phyloP scores from a whole-genome alignment of 2,797 vertebrate genomes.

The Lagorchestes hirsutus region DNA sequence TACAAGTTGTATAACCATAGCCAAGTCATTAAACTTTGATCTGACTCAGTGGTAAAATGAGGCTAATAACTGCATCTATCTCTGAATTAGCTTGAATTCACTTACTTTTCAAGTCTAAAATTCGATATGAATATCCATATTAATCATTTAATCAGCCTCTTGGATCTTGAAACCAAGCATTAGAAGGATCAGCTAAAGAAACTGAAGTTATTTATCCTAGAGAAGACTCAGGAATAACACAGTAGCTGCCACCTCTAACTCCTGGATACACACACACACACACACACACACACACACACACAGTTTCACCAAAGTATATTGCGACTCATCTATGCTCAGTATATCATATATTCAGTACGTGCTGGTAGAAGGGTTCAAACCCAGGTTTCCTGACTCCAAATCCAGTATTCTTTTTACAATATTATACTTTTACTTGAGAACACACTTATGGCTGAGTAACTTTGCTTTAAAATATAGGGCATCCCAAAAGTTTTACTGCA shows the following conservation, averaged over 20 bases:
- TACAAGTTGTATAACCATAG: background rate
- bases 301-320: background rate
- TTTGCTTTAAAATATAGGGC: slow-evolving; percentile 38
- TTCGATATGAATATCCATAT: background rate
- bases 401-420: background rate
- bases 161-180: background rate
- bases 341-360: background rate
- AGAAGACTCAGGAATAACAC: background rate
- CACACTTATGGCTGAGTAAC: slow-evolving; percentile 73
- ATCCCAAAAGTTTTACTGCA: background rate
- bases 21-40: background rate
- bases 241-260: background rate
- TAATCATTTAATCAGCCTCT: too few relatives aligned
- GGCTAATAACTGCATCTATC: background rate
- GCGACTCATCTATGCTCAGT: background rate
- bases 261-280: background rate
- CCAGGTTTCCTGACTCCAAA: background rate
- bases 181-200: background rate
- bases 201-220: background rate
- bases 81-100: background rate
- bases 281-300: too few relatives aligned
- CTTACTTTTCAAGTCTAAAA: background rate
- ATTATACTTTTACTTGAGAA: slow-evolving; percentile 78
- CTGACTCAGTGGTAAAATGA: background rate
- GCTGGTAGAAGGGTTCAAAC: background rate